Evolutionary conservation across 2,888 invertebrate genomes (phyloP), one percentile per base, ranked within the genome.

Genomic region (Orthosia gracilis): DNA sequence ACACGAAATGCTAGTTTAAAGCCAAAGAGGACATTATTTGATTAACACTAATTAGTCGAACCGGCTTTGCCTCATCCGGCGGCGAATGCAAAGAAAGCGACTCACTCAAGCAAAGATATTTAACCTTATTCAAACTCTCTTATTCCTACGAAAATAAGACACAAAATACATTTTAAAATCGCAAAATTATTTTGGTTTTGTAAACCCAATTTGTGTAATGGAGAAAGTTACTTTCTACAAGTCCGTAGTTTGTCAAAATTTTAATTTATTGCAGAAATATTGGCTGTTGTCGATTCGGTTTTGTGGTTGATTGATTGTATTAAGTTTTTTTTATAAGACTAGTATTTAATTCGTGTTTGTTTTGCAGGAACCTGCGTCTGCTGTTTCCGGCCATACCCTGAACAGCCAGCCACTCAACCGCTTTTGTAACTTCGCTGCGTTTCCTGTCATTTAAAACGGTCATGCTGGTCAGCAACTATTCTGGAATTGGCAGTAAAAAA

Each of bases 1-100:
- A 86, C 84, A 90, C 89, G 90, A 90, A 91, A 89, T 87, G 92
- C 91, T 89, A 91, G 93, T 92, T 91, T 90, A 81, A 88, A 91
- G 88, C 87, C 90, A 92, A 92, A 91, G 92, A 91, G 92, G 94
- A 94, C 93, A 91, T 90, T 96, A 94, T 96, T 96, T 96, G 94
- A 94, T 96, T 96, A 96, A 94, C 96, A 95, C 93, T 95, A 96
- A 96, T 96, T 96, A 96, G 92, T 90, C 78, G 88, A 93, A 95
- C 95, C 94, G 94, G 96, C 93, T 93, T 85, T 84, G 85, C 90
- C 89, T 90, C 91, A 85, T 90, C 88, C 89, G 88, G 83, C 86
- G 85, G 69, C 76, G 87, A 87, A 87, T 86, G 91, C 89, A 90
- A 93, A 90, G 95, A 94, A 94, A 94, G 93, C 76, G 74, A 61